phyloP scores from a whole-genome alignment of 2,797 vertebrate genomes.

The Anguilla pacifica region DNA sequence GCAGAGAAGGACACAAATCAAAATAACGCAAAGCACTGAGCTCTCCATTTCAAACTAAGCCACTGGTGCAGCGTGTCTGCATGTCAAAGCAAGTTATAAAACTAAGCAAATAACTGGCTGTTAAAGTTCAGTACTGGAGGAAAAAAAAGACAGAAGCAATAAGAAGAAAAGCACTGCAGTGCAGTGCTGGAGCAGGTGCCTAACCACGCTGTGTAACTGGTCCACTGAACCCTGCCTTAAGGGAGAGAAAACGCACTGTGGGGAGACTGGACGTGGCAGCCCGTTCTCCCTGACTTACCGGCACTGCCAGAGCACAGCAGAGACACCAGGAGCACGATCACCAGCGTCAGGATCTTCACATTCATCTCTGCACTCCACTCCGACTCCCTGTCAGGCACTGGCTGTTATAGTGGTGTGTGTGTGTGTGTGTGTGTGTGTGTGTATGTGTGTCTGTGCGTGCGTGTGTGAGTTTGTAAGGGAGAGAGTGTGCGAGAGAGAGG shows the following conservation, averaged over 20 bases:
- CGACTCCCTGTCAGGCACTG: slow-evolving; percentile 72
- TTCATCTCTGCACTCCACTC: slow-evolving; percentile 84
- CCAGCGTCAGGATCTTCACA: slow-evolving; percentile 86
- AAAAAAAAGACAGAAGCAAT: slow-evolving; percentile 54
- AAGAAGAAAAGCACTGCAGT: slow-evolving; percentile 72
- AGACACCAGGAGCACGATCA: slow-evolving; percentile 84
- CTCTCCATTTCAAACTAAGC: slow-evolving; percentile 53
- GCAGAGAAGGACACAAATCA: not conserved
- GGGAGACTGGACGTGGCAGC: slow-evolving; percentile 54
- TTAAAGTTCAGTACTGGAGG: slow-evolving; percentile 61
- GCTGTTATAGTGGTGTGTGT: slow-evolving; percentile 70
- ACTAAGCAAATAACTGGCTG: slow-evolving; percentile 40
- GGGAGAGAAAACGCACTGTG: slow-evolving; percentile 54
- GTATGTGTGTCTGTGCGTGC: slow-evolving; percentile 38
- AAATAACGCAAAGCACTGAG: not conserved
- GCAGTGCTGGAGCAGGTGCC: slow-evolving; percentile 78
- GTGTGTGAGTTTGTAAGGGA: slow-evolving; percentile 39
- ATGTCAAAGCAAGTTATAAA: slow-evolving; percentile 53
- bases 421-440: slow-evolving; percentile 40
- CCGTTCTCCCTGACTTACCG: slow-evolving; percentile 74
- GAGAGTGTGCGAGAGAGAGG: slow-evolving; percentile 45
- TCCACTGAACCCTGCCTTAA: slow-evolving; percentile 70
- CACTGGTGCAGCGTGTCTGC: slow-evolving; percentile 39
- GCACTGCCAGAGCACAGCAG: slow-evolving; percentile 83
- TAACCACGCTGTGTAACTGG: slow-evolving; percentile 76